Base-by-base conservation (phyloP, 1,140 invertebrate species). In the Tribolium madens region DNA sequence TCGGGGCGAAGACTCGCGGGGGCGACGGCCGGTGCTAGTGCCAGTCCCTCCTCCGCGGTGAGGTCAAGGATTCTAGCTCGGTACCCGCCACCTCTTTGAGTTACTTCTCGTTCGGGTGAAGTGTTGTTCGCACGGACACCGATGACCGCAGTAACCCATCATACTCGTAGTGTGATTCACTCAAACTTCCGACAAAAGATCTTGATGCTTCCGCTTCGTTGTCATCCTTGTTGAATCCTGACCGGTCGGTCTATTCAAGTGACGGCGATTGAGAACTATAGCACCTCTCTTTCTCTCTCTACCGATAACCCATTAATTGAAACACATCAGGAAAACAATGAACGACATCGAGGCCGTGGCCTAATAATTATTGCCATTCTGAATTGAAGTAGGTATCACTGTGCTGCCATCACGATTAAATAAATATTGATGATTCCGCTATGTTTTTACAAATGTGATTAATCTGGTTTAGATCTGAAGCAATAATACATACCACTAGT, bases 51-150 rank as follows among this genome's bases (percentile, higher is more conserved):
- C 70, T 72, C 70, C 70, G 50, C 50, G 70, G 46, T 13, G 47
- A 72, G 70, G 70, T 72, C 70, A 72, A 72, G 70, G 70, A 72
- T 72, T 72, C 70, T 21, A 64, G 21, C 57, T 64, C 57, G 57
- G 57, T 64, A 48, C 70, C n/a, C 50, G 70, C 70, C 70, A 48
- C 70, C 70, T 72, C 50, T 48, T 48, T 48, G 17, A 72, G 70
- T 72, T 72, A 52, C 46, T 72, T 72, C 70, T 72, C 70, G 70
- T 72, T 72, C 46, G 18, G 47, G 70, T 72, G 31, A 72, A 72
- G 50, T 72, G 70, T 72, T 72, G 50, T 72, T 72, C 47, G 50
- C 70, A 72, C 70, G 70, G 70, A 52, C 70, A 72, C 70, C 17
- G 70, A 72, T 72, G 70, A 72, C 50, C 50, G 70, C 26, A 64